phyloP scores from a whole-genome alignment of 2,888 invertebrate species.

The Pyrochroa serraticornis region DNA sequence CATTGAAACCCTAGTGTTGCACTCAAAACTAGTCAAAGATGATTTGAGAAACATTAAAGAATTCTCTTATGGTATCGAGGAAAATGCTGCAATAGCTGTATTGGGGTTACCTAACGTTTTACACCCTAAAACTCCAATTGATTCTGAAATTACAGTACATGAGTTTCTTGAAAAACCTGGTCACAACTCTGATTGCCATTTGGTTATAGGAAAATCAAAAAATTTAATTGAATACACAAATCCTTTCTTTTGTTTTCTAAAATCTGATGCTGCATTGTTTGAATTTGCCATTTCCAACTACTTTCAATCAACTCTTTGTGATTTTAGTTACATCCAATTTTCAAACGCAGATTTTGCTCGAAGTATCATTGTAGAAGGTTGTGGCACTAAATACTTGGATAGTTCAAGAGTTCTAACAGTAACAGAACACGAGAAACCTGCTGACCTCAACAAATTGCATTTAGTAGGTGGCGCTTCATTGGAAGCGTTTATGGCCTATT shows the following conservation, averaged over 20 bases:
- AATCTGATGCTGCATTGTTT: conserved; percentile 73
- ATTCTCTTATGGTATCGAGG: conserved; percentile 75
- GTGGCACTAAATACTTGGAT: conserved; percentile 66
- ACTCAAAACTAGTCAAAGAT: conserved; percentile 55
- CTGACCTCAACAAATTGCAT: conserved; percentile 67
- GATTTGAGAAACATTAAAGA: conserved; percentile 70
- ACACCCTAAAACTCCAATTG: conserved; percentile 67
- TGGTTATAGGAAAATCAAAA: conserved; percentile 61
- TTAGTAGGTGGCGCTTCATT: conserved; percentile 78
- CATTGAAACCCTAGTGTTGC: conserved; percentile 63
- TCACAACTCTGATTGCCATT: conserved; percentile 59
- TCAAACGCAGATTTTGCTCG: conserved; percentile 81
- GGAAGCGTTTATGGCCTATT: conserved; percentile 74
- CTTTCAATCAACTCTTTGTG: conserved; percentile 58
- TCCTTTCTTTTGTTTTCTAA: conserved; percentile 67
- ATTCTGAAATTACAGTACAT: conserved; percentile 46
- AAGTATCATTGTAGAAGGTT: conserved; percentile 77
- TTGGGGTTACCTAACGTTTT: conserved; percentile 74
- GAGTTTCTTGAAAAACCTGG: conserved; percentile 46
- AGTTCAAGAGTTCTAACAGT: conserved; percentile 65
- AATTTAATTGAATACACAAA: conserved; percentile 65
- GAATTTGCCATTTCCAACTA: conserved; percentile 68
- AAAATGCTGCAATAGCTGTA: conserved; percentile 67
- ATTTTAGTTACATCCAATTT: conserved; percentile 66
- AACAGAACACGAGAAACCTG: conserved; percentile 61